These are phyloP conservation scores for Lysiphlebus fabarum DNA, from an alignment of 1,140 invertebrate species.

Conservation along the genomic window DNA sequence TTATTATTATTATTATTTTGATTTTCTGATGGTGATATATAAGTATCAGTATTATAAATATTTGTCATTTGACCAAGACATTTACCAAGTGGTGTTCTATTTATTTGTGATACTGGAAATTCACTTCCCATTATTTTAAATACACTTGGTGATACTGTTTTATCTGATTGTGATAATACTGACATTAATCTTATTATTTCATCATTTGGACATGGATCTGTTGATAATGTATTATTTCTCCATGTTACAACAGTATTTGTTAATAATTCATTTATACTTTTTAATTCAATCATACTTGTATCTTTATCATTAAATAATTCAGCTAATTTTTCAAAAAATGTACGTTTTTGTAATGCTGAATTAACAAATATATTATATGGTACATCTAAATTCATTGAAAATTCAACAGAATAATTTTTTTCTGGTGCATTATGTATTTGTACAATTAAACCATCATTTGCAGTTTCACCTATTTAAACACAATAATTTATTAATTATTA, in stretches of 20 bases:
- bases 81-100: constrained; percentile 64
- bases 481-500: constrained; percentile 12
- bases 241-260: constrained; percentile 72
- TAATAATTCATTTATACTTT: constrained; percentile 42
- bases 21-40: constrained; percentile 50
- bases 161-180: constrained; percentile 65
- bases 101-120: constrained; percentile 66
- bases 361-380: constrained; percentile 69
- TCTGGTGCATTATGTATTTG: constrained; percentile 62
- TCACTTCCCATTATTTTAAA: constrained; percentile 72
- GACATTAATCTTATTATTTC: constrained; percentile 70
- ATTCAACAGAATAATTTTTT: constrained; percentile 65
- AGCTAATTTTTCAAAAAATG: constrained; percentile 73
- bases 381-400: constrained; percentile 74
- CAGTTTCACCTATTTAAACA: constrained; percentile 48
- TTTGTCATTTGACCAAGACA: constrained; percentile 65
- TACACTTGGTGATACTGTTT: constrained; percentile 63
- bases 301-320: constrained; percentile 74
- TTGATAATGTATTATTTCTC: constrained; percentile 71
- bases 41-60: constrained; percentile 48
- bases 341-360: constrained; percentile 66
- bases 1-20: constrained; percentile 34
- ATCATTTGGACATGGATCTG: constrained; percentile 70
- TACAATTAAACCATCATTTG: constrained; percentile 77
- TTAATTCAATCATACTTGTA: constrained; percentile 68